Evolutionary conservation across 2,113 vertebrate genomes (phyloP).

Genomic region (Brachypodius melanocephalos): DNA sequence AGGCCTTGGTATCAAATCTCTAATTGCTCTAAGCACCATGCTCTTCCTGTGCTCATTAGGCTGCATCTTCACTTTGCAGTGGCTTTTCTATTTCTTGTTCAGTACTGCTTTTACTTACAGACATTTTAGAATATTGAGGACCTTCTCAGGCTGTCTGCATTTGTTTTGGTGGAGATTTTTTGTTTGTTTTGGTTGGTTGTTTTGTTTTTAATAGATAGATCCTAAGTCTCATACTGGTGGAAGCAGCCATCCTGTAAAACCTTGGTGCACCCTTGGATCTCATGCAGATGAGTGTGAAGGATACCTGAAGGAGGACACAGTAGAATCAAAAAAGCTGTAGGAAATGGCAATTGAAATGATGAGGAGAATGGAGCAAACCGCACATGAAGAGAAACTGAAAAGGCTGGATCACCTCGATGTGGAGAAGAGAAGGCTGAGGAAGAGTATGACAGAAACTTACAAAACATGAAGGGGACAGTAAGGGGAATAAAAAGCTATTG

Average conservation of each 20-base stretch:
- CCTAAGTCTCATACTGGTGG: background rate
- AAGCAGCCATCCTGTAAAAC: background rate
- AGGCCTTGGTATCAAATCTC: background rate
- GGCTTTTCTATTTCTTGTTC: background rate
- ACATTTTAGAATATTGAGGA: background rate
- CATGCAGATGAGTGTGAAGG: background rate
- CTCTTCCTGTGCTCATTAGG: background rate
- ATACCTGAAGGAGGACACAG: background rate
- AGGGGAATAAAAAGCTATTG: background rate
- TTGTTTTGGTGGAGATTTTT: background rate
- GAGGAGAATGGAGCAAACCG: background rate
- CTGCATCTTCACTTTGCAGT: background rate
- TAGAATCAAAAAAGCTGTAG: background rate
- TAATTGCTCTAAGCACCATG: background rate
- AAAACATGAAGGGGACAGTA: background rate
- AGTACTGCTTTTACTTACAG: background rate
- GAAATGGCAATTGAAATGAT: background rate
- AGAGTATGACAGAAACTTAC: background rate
- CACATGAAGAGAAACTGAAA: background rate
- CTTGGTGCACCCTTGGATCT: background rate
- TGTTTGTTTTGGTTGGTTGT: background rate
- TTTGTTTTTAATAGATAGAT: background rate
- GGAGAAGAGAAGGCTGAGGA: background rate
- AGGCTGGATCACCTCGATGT: rapidly evolving
- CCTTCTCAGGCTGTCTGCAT: background rate